A percentile compares a stretch with the other conserved stretches of the same genome.
phyloP scores from a whole-genome alignment of 2,888 invertebrate genomes.

The Apamea anceps region DNA sequence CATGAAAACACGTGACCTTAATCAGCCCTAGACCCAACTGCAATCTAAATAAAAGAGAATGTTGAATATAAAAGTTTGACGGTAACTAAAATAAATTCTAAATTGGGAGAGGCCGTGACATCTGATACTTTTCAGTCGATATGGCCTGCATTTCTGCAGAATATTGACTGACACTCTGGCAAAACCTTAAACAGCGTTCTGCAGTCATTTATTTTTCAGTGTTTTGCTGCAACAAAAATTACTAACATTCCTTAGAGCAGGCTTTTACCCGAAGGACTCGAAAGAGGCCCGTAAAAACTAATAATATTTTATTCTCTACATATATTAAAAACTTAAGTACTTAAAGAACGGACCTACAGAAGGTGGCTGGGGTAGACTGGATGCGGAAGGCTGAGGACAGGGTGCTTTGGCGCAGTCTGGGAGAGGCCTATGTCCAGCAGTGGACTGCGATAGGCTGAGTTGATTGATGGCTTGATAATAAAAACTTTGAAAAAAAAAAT shows the following conservation, averaged over 20 bases:
- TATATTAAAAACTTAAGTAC: too few species aligned
- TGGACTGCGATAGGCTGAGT: too few species aligned
- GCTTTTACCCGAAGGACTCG: too few species aligned
- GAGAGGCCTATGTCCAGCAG: too few species aligned
- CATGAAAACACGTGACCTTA: too few species aligned
- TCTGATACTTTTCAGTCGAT: neutral
- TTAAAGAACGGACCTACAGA: too few species aligned
- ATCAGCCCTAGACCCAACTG: neutral
- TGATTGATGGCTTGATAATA: too few species aligned
- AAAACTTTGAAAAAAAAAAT: too few species aligned
- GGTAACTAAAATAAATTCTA: slow-evolving; percentile 1
- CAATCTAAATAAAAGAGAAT: neutral
- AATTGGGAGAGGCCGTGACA: neutral
- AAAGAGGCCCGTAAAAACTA: neutral
- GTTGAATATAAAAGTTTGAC: neutral
- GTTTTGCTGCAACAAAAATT: neutral
- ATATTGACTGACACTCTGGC: neutral
- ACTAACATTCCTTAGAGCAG: neutral
- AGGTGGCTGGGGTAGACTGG: too few species aligned
- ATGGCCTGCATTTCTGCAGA: neutral
- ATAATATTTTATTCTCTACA: neutral
- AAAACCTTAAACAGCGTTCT: neutral
- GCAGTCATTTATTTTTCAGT: neutral
- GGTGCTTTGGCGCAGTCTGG: too few species aligned
- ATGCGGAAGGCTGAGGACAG: too few species aligned